phyloP scores from a whole-genome alignment of 2,113 vertebrate genomes.

The Cheirogaleus medius region DNA sequence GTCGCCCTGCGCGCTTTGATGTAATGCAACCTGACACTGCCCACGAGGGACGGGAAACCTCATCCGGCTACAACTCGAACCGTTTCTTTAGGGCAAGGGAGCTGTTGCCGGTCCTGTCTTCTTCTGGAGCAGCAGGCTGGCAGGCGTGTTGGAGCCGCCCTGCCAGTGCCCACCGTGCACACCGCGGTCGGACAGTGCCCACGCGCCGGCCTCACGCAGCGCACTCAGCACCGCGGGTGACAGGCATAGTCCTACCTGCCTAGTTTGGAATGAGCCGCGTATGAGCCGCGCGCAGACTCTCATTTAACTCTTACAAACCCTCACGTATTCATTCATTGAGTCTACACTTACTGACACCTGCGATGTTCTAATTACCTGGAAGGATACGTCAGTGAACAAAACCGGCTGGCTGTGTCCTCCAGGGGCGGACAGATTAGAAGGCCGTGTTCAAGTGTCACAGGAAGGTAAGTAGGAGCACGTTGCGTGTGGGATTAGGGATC shows the following conservation, averaged over 20 bases:
- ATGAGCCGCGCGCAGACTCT: accelerated
- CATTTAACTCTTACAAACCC: neutral
- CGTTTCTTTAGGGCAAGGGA: neutral
- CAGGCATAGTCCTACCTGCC: accelerated
- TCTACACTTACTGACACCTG: neutral
- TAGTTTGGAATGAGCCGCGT: too few species aligned
- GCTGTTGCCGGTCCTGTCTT: accelerated
- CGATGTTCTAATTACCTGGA: neutral
- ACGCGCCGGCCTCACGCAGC: accelerated
- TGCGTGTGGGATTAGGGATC: too few species aligned
- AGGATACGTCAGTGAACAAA: neutral
- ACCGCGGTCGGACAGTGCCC: accelerated
- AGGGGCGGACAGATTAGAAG: neutral
- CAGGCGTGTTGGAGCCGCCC: neutral
- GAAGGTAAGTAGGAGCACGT: accelerated
- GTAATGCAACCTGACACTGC: neutral
- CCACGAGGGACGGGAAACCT: neutral
- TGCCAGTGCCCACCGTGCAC: neutral
- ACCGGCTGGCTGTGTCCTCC: neutral
- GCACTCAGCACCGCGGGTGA: accelerated
- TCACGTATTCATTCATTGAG: neutral
- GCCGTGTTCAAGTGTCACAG: accelerated
- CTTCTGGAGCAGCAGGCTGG: neutral
- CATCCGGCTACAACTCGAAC: neutral
- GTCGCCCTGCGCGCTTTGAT: neutral